Percentiles rank a stretch among this genome's conserved stretches.
These are phyloP conservation scores for Nesogale talazaci DNA, from an alignment of 2,113 vertebrate genomes.

Conservation along the genomic window DNA sequence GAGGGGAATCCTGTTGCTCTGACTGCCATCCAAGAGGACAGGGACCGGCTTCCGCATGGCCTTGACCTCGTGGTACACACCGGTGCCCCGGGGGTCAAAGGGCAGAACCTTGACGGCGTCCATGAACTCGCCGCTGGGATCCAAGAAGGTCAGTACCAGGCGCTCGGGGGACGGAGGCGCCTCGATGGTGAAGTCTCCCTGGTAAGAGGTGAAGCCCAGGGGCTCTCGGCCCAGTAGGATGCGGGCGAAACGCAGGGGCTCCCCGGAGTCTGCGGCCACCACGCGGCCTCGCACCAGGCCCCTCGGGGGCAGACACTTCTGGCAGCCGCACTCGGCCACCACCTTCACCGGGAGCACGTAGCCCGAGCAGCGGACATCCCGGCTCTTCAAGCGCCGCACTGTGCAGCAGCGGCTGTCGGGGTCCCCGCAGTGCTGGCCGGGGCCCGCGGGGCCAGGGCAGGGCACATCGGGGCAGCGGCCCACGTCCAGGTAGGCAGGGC, in stretches of 20 bases:
- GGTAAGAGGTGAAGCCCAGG: conserved; percentile 93
- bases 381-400: conserved; percentile 88
- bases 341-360: conserved; percentile 91
- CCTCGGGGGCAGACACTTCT: conserved; percentile 89
- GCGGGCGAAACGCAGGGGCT: conserved; percentile 94
- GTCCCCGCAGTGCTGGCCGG: conserved; percentile 88
- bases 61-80: conserved; percentile 95
- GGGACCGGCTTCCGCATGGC: conserved; percentile 92
- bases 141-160: conserved; percentile 93
- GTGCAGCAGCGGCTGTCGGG: conserved; percentile 88
- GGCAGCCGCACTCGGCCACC: conserved; percentile 92
- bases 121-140: conserved; percentile 89
- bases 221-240: conserved; percentile 91
- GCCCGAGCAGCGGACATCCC: conserved; percentile 88
- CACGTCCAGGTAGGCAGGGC: conserved; percentile 91
- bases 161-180: conserved; percentile 89
- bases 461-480: conserved; percentile 90
- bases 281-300: conserved; percentile 92
- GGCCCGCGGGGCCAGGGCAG: conserved; percentile 86
- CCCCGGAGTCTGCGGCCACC: conserved; percentile 90
- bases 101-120: conserved; percentile 94
- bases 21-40: conserved; percentile 88
- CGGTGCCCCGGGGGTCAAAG: conserved; percentile 91
- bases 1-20: conserved; percentile 88
- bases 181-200: conserved; percentile 95